phyloP scores from a whole-genome alignment of 2,888 invertebrate genomes.

The Euproctis similis region DNA sequence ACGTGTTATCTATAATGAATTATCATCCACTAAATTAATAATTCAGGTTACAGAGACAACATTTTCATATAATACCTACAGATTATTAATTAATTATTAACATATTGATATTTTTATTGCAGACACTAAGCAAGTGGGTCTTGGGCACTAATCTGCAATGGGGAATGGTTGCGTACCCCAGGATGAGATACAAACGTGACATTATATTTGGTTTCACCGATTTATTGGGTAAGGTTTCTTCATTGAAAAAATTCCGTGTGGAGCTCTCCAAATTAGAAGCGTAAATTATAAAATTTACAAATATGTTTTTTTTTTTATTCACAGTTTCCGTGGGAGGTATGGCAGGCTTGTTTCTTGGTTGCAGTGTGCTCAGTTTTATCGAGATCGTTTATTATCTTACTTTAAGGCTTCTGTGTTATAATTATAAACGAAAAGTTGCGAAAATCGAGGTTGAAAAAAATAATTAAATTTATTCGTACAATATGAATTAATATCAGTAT shows the following conservation, averaged over 20 bases:
- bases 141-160: constrained; percentile 83
- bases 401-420: constrained; percentile 78
- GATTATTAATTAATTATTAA: too few species aligned
- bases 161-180: constrained; percentile 83
- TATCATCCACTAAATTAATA: too few species aligned
- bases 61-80: too few species aligned
- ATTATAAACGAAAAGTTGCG: constrained; percentile 18
- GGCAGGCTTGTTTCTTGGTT: constrained; percentile 85
- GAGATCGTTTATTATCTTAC: constrained; percentile 84
- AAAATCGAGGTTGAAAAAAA: not conserved
- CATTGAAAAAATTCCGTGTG: too few species aligned
- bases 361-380: constrained; percentile 84
- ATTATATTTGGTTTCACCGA: constrained; percentile 85
- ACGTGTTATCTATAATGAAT: too few species aligned
- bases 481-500: not conserved
- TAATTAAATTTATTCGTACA: not conserved
- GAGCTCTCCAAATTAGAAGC: too few species aligned
- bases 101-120: too few species aligned
- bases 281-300: too few species aligned
- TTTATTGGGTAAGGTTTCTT: constrained; percentile 81
- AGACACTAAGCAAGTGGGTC: constrained; percentile 78
- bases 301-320: constrained; percentile 25
- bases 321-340: constrained; percentile 86
- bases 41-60: too few species aligned
- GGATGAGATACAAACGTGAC: constrained; percentile 81